Base-by-base conservation (phyloP, 2,113 vertebrate species). In the Ameiurus melas region DNA sequence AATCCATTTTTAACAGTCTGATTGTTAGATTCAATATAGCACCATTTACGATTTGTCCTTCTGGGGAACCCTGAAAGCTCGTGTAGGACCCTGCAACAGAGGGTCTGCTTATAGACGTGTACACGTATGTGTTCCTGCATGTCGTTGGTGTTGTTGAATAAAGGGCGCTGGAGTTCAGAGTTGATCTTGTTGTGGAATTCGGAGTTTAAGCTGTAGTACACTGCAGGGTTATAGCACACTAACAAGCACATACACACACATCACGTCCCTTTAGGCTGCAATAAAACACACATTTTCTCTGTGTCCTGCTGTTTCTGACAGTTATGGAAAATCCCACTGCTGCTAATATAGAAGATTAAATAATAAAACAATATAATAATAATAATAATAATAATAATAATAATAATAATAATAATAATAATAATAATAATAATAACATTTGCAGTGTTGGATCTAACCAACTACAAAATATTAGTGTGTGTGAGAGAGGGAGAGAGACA, bases 181-280 rank as follows among this genome's bases (percentile, higher is more conserved):
- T 79, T 93, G 55, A 90, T 86, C 91, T 90, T 91, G 83, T 87
- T 88, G 86, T 88, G 87, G 90, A 92, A 90, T 91, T 92, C 55
- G 77, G 89, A 91, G 87, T 81, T 73, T 89, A 89, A 89, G 70
- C 86, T 51, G 87, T 71, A 80, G 55, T 83, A 68, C 71, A 84
- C 84, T 89, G 79, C 66, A 79, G 77, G 81, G 82, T 84, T 79
- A 87, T 87, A 53, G 80, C 47, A 84, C 78, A 80, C 78, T n/a
- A n/a, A 30, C 73, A 47, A 20, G 25, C 47, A n/a, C 47, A 30
- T 47, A 55, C 71, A 75, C 39, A 51, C 27, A 53, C 88, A 91
- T 84, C 91, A 89, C 86, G 68, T 73, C 64, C 64, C 62, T 71
- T 53, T n/a, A 47, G 39, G 10, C 60, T 47, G 60, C 82, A 66